Conservation (phyloP, 2,797 vertebrate species). For the Emydoidea blandingii region DNA sequence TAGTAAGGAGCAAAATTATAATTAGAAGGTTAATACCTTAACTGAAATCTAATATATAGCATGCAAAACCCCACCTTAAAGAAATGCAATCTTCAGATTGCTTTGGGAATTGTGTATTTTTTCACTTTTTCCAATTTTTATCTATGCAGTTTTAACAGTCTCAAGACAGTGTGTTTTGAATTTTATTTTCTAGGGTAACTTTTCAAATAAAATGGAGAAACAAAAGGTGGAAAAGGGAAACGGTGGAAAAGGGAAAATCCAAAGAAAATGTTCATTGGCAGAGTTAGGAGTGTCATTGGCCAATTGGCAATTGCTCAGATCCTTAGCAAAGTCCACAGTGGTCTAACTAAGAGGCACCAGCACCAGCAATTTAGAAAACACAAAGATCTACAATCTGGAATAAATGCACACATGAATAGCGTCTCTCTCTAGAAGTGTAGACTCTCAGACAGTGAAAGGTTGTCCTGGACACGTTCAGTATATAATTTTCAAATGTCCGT, state of each 20-base stretch:
- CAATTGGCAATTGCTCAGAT: not conserved
- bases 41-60: not conserved
- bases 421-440: not conserved
- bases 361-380: not conserved
- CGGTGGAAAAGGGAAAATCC: not conserved
- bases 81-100: not conserved
- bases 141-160: not conserved
- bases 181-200: not conserved
- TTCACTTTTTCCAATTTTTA: not conserved
- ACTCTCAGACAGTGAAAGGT: not conserved
- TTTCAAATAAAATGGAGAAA: not conserved
- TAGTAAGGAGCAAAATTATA: not conserved
- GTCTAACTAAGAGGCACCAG: not conserved
- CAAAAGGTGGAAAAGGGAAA: not conserved
- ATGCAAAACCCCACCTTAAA: not conserved
- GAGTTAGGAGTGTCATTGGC: not conserved
- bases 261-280: not conserved
- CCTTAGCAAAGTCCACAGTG: not conserved
- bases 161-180: not conserved
- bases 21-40: not conserved
- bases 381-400: not conserved
- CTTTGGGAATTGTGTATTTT: not conserved
- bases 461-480: not conserved
- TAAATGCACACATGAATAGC: not conserved
- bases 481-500: not conserved